Conservation (phyloP, 2,888 invertebrate species). For the Apeira syringaria region DNA sequence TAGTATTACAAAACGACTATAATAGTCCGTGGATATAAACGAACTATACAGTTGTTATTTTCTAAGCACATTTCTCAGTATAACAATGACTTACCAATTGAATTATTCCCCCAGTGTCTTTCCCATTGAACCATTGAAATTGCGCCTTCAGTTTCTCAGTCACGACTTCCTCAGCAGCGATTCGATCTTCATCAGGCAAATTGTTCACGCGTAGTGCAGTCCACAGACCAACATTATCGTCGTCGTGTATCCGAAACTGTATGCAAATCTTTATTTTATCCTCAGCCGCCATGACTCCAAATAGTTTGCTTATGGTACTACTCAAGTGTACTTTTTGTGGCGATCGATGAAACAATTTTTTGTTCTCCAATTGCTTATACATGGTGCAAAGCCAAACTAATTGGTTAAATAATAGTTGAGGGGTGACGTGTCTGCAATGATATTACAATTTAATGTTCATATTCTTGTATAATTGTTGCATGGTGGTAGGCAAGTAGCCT, state of each 20-base stretch:
- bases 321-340: conserved; percentile 57
- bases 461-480: too few species aligned
- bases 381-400: conserved; percentile 49
- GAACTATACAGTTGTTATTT: too few species aligned
- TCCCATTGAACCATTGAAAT: conserved; percentile 12
- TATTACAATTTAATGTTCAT: too few species aligned
- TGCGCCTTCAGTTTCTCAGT: conserved; percentile 37
- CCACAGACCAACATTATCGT: conserved; percentile 51
- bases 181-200: conserved; percentile 43
- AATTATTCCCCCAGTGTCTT: conserved; percentile 24
- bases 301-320: conserved; percentile 48
- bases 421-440: conserved; percentile 45
- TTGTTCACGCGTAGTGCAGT: conserved; percentile 46
- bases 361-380: conserved; percentile 49
- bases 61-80: too few species aligned
- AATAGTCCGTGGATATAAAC: too few species aligned
- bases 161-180: conserved; percentile 36
- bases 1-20: too few species aligned
- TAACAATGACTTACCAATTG: conserved; percentile 10
- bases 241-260: conserved; percentile 44
- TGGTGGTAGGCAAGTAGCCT: too few species aligned
- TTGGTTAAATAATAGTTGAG: conserved; percentile 45
- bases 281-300: conserved; percentile 44
- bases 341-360: conserved; percentile 42
- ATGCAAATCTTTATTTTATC: conserved; percentile 51